These are phyloP conservation scores for Griposia aprilina DNA, from an alignment of 2,888 invertebrate species.

Conservation along the genomic window DNA sequence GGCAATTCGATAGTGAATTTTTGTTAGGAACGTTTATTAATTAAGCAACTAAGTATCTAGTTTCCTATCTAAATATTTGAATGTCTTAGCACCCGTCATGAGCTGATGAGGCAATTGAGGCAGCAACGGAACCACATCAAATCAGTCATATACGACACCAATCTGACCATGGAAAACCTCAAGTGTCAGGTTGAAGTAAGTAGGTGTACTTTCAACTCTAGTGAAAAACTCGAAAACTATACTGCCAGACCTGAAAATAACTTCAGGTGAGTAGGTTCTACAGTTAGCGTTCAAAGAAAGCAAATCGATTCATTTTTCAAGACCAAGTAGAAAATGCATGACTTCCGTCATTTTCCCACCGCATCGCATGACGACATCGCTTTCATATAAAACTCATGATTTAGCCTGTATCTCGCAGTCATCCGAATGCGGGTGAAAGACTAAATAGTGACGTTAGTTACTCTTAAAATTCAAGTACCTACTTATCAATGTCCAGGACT, in stretches of 20 bases:
- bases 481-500: slow-evolving; percentile 62
- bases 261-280: neutral
- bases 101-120: slow-evolving; percentile 75
- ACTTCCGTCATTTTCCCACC: neutral
- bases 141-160: slow-evolving; percentile 77
- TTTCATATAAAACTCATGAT: neutral
- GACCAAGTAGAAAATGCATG: neutral
- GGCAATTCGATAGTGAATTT: neutral
- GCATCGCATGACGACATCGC: neutral
- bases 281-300: neutral
- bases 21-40: neutral
- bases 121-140: slow-evolving; percentile 81
- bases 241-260: neutral
- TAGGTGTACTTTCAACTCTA: neutral
- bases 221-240: neutral
- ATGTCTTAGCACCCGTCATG: slow-evolving; percentile 73
- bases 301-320: slow-evolving; percentile 9
- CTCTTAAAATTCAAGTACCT: neutral
- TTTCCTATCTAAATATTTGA: slow-evolving; percentile 1
- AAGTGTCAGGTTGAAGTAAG: slow-evolving; percentile 78
- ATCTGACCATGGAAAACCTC: slow-evolving; percentile 74
- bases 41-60: neutral
- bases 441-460: neutral
- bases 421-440: neutral
- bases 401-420: neutral